Evolutionary conservation across 2,113 vertebrate genomes (phyloP).

Genomic region (Plestiodon gilberti): DNA sequence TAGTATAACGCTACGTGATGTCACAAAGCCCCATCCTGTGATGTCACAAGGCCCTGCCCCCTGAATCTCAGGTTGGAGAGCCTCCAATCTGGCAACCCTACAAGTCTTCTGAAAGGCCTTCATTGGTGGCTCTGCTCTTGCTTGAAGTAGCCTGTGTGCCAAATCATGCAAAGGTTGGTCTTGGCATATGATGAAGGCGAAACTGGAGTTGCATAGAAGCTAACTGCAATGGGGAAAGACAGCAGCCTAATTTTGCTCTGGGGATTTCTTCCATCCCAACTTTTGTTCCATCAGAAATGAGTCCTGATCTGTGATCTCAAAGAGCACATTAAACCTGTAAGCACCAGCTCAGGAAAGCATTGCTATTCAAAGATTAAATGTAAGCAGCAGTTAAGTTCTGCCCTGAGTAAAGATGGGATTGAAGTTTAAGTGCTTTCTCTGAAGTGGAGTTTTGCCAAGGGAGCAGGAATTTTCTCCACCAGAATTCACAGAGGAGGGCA

Average conservation of each 20-base stretch:
- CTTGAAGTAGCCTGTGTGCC: too few relatives aligned
- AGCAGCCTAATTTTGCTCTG: background rate
- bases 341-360: background rate
- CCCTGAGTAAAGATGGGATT: background rate
- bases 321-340: background rate
- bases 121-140: too few relatives aligned
- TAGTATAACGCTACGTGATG: too few relatives aligned
- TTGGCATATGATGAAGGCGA: background rate
- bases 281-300: background rate
- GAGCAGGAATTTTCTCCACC: background rate
- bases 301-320: background rate
- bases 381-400: background rate
- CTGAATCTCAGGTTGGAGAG: too few relatives aligned
- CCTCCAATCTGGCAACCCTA: too few relatives aligned
- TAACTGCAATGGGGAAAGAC: constrained; percentile 43
- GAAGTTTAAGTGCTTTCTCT: background rate
- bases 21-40: too few relatives aligned
- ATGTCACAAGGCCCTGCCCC: too few relatives aligned
- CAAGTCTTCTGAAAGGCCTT: too few relatives aligned
- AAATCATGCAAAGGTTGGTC: too few relatives aligned
- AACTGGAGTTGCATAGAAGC: background rate
- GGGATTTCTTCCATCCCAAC: background rate
- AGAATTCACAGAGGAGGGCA: background rate
- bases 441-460: background rate
- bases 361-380: background rate